phyloP scores from a whole-genome alignment of 1,140 invertebrate species.

The Brachionus paranguensis region DNA sequence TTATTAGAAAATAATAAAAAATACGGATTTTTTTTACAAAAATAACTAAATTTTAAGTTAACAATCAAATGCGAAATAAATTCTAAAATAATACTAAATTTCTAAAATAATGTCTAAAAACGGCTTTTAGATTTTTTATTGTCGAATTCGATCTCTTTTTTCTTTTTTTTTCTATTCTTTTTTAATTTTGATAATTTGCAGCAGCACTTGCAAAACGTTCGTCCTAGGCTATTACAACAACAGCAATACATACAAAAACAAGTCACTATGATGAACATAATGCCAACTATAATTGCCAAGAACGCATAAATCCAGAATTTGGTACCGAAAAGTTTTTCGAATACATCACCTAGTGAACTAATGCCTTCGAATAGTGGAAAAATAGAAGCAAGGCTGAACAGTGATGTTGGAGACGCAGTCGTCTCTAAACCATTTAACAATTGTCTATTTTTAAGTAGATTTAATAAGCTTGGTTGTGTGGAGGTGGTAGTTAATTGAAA shows the following conservation, averaged over 20 bases:
- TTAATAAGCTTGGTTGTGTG: neutral
- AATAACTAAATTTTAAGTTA: neutral
- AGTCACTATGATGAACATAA: neutral
- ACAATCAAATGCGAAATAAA: neutral
- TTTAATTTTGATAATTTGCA: neutral
- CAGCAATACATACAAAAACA: conserved; percentile 38
- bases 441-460: conserved; percentile 14
- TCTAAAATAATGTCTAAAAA: neutral
- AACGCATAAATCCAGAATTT: conserved; percentile 37
- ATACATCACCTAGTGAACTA: neutral
- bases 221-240: conserved; percentile 15
- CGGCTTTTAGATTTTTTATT: neutral
- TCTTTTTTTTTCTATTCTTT: conserved; percentile 18
- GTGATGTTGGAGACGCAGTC: neutral
- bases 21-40: neutral
- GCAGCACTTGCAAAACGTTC: conserved; percentile 2
- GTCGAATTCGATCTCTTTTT: neutral
- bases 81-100: neutral
- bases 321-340: conserved; percentile 30
- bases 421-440: neutral
- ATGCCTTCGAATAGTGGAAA: neutral
- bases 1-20: neutral
- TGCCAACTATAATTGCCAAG: neutral
- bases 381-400: neutral
- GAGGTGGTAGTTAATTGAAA: neutral